These are phyloP conservation scores for Gobio gobio DNA, from an alignment of 2,113 vertebrate genomes.

Conservation along the genomic window DNA sequence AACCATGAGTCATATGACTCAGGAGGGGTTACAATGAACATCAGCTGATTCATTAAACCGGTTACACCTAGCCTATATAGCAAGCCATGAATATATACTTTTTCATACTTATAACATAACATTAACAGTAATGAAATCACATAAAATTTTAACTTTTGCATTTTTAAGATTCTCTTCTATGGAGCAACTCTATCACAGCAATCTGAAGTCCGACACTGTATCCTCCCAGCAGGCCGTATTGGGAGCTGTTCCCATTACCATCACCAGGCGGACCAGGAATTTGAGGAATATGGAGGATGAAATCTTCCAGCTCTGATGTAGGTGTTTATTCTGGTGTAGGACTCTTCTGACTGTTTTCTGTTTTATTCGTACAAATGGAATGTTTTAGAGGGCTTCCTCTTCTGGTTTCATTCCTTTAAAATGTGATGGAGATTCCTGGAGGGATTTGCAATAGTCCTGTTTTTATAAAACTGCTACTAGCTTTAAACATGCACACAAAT, in stretches of 20 bases:
- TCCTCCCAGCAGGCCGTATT: constrained; percentile 70
- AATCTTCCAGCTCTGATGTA: constrained; percentile 86
- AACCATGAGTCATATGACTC: not conserved
- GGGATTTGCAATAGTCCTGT: not conserved
- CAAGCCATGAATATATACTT: not conserved
- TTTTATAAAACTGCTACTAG: not conserved
- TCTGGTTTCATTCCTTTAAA: constrained; percentile 13
- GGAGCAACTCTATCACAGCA: constrained; percentile 63
- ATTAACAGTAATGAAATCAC: not conserved
- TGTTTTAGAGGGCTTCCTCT: not conserved
- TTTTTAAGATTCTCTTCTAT: constrained; percentile 68
- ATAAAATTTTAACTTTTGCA: not conserved
- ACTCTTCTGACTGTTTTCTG: not conserved
- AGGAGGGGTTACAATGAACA: not conserved
- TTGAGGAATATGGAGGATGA: constrained; percentile 86
- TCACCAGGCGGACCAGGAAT: constrained; percentile 76
- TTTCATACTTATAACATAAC: not conserved
- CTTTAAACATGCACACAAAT: constrained; percentile 8
- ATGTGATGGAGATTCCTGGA: not conserved
- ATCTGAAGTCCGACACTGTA: constrained; percentile 6
- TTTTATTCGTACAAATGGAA: not conserved
- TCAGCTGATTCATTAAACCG: not conserved
- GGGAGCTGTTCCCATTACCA: constrained; percentile 78
- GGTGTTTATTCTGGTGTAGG: constrained; percentile 20
- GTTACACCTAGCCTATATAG: not conserved